These are phyloP conservation scores for Anoura caudifer DNA, from an alignment of 2,113 vertebrate genomes.

Conservation along the genomic window DNA sequence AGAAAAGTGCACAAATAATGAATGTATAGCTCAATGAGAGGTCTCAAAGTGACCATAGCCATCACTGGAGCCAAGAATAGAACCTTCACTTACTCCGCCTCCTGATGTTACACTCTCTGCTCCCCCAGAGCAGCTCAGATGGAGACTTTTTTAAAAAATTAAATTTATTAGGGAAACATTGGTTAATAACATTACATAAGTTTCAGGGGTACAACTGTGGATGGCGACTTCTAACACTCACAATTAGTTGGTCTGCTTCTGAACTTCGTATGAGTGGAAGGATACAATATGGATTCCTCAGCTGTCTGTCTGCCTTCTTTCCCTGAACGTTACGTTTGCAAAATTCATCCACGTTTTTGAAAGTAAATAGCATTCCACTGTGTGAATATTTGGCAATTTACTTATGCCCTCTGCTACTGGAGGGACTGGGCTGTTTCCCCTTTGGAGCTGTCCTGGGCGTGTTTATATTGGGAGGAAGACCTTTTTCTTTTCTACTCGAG, in stretches of 20 bases:
- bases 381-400: background rate
- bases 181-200: background rate
- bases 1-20: background rate
- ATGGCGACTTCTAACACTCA: background rate
- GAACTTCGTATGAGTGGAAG: background rate
- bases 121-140: background rate
- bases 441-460: background rate
- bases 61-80: background rate
- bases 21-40: background rate
- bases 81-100: background rate
- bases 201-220: background rate
- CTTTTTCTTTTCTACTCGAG: background rate
- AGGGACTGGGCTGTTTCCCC: background rate
- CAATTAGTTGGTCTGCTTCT: background rate
- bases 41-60: background rate
- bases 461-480: background rate
- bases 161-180: background rate
- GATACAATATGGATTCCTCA: background rate
- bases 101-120: background rate
- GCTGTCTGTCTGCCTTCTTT: background rate
- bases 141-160: background rate
- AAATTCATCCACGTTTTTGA: background rate
- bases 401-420: background rate
- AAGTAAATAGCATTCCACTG: background rate
- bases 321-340: background rate